Evolutionary conservation across 2,888 invertebrate genomes (phyloP), one percentile per base, ranked within the genome.

Genomic region (Meiosimyza platycephala): DNA sequence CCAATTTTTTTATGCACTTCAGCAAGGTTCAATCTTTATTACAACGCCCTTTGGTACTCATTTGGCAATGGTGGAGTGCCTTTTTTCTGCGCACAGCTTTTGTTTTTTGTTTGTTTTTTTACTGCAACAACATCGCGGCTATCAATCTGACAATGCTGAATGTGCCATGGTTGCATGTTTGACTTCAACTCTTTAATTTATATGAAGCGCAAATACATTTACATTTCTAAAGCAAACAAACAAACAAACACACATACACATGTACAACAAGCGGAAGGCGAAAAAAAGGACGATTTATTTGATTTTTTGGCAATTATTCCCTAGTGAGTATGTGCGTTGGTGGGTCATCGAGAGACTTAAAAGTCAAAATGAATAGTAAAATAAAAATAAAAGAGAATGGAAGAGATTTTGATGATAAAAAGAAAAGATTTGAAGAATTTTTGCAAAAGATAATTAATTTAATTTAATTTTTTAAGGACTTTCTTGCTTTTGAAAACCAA

Each of bases 11-110:
- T 54, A 47, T 40, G 1, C 40, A 40, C 40, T 40, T 28, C 51
- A 33, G 77, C 75, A 78, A 78, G 74, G 75, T 74, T 77, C 76
- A 47, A 47, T 67, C 18, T 75, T 77, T 47, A 13, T 13, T 64
- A 11, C 16, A 9, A 50, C 54, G 28, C 73, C 71, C 22, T 73
- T 54, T 71, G 72, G 71, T 78, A 77, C 79, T 80, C 80, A 82
- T 81, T 83, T 81, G 81, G 80, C 82, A 78, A 77, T 76, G 79
- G 22, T 66, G 13, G 47, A 51, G 57, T 6, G 28, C 18, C 54
- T 40, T 57, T 68, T 50, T 65, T 65, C 55, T 51, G 18, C 22
- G 40, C 9, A 47, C 6, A 16, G 6, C 33, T 63, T 55, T 65
- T 22, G 6, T 15, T 60, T 15, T 16, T 15, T 60, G n/a, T 22